These are phyloP conservation scores for Monopterus albus DNA, from an alignment of 2,113 vertebrate genomes.

Conservation along the genomic window DNA sequence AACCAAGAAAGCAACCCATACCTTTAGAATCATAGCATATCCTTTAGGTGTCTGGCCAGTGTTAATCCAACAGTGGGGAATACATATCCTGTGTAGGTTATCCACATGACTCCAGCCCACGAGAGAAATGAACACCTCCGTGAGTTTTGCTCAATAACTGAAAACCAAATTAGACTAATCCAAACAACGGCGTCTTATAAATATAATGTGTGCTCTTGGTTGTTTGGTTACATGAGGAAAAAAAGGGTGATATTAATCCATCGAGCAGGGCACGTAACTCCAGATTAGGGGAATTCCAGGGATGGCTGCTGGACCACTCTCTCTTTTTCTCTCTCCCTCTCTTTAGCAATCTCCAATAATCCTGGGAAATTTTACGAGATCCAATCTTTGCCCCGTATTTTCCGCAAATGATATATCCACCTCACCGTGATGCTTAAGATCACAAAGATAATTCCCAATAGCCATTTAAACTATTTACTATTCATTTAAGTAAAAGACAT, in stretches of 20 bases:
- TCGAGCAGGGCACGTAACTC: slow-evolving; percentile 78
- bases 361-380: slow-evolving; percentile 80
- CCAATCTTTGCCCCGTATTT: slow-evolving; percentile 80
- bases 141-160: slow-evolving; percentile 48
- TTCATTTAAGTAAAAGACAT: slow-evolving; percentile 26
- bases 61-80: slow-evolving; percentile 91
- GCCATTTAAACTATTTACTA: slow-evolving; percentile 52
- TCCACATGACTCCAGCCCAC: slow-evolving; percentile 79
- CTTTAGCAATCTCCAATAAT: slow-evolving; percentile 78
- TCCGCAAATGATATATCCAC: slow-evolving; percentile 79
- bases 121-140: slow-evolving; percentile 54
- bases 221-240: slow-evolving; percentile 68
- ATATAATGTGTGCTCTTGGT: slow-evolving; percentile 67
- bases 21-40: slow-evolving; percentile 75
- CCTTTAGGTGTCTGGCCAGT: slow-evolving; percentile 70
- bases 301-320: slow-evolving; percentile 76
- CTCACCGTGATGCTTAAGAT: slow-evolving; percentile 65
- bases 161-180: slow-evolving; percentile 78
- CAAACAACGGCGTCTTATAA: slow-evolving; percentile 76
- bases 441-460: slow-evolving; percentile 66
- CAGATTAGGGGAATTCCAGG: slow-evolving; percentile 82
- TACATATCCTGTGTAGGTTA: slow-evolving; percentile 86
- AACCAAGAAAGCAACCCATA: slow-evolving; percentile 66
- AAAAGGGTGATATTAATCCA: slow-evolving; percentile 80
- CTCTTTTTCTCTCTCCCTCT: slow-evolving; percentile 64